Evolutionary conservation across 1,140 invertebrate species (phyloP).

Genomic region (Eubasilissa regina): DNA sequence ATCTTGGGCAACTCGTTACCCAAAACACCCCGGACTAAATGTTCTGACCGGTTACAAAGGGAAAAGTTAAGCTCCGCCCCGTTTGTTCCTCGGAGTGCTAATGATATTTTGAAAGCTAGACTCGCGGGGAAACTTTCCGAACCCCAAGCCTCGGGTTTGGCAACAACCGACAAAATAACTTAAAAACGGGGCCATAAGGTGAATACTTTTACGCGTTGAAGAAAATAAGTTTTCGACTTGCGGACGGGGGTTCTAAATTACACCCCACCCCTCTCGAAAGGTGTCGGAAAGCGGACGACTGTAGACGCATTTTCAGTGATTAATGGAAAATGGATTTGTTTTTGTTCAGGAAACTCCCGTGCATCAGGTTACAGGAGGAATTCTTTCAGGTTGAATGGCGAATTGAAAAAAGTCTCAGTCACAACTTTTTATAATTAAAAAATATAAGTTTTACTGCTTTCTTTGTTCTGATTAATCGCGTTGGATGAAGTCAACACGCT

Average conservation of each 20-base stretch:
- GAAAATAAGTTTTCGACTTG: conserved; percentile 55
- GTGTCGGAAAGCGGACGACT: conserved; percentile 45
- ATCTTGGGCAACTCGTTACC: conserved; percentile 28
- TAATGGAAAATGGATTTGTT: conserved; percentile 57
- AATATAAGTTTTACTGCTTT: too few relatives aligned
- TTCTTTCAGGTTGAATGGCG: not conserved
- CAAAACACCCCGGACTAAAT: conserved; percentile 21
- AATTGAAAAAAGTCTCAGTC: too few relatives aligned
- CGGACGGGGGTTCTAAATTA: conserved; percentile 54
- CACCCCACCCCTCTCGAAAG: conserved; percentile 34
- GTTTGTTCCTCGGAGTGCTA: conserved; percentile 49
- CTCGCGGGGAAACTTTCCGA: conserved; percentile 47
- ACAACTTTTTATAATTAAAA: too few relatives aligned
- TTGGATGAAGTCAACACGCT: too few relatives aligned
- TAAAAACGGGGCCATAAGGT: conserved; percentile 57
- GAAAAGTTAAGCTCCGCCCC: conserved; percentile 27
- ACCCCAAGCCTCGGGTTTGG: conserved; percentile 41
- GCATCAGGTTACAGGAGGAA: not conserved
- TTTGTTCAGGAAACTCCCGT: conserved; percentile 13
- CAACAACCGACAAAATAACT: conserved; percentile 59
- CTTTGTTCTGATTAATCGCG: too few relatives aligned
- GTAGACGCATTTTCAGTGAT: conserved; percentile 52
- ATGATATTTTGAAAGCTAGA: conserved; percentile 58
- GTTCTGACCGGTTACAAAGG: conserved; percentile 36
- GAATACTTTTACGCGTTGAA: conserved; percentile 55